Conservation (phyloP, 2,888 invertebrate genomes). For the Linnaemya tessellans region DNA sequence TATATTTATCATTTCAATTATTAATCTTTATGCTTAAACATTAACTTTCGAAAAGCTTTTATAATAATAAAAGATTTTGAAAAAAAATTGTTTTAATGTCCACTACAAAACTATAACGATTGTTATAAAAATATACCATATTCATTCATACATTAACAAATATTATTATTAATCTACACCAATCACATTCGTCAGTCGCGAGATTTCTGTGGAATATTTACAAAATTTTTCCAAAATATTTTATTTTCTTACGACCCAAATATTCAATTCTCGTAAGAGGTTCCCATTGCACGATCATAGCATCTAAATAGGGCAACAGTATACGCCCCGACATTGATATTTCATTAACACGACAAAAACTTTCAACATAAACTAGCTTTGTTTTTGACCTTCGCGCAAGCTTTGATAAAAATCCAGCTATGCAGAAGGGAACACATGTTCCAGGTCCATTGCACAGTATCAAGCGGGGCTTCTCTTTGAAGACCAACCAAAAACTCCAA, state of each 20-base stretch:
- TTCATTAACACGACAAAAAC: slow-evolving; percentile 95
- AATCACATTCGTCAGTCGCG: neutral
- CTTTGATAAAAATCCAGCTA: slow-evolving; percentile 89
- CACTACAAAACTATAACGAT: neutral
- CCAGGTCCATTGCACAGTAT: slow-evolving; percentile 98
- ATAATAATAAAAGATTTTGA: no score
- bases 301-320: slow-evolving; percentile 91
- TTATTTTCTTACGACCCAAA: slow-evolving; percentile 84
- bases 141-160: neutral
- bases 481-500: slow-evolving; percentile 88
- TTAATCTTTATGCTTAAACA: neutral
- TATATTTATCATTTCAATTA: neutral
- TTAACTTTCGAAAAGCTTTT: neutral
- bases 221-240: slow-evolving; percentile 90
- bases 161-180: neutral
- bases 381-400: slow-evolving; percentile 87
- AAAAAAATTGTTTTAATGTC: neutral
- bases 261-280: slow-evolving; percentile 84
- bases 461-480: slow-evolving; percentile 89
- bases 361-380: slow-evolving; percentile 95
- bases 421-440: slow-evolving; percentile 96
- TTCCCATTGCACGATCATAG: slow-evolving; percentile 97
- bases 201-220: slow-evolving; percentile 76
- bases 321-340: slow-evolving; percentile 95
- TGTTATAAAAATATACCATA: neutral